Evolutionary conservation across 1,140 invertebrate genomes (phyloP).

Genomic region (Drosophila simulans): DNA sequence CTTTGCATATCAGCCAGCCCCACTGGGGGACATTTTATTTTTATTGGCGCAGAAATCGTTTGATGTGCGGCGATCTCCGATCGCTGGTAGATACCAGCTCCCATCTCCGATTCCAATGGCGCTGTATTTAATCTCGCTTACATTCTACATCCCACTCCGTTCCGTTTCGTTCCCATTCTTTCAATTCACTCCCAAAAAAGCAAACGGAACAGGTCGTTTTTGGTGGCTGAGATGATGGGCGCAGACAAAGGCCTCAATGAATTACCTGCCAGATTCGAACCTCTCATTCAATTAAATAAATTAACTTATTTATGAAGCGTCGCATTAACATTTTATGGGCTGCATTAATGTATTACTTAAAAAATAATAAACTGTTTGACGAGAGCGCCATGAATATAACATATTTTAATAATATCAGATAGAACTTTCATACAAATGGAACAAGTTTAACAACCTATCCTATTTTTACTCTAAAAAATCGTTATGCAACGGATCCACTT

Average conservation of each 20-base stretch:
- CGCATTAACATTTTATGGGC: constrained; percentile 31
- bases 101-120: constrained; percentile 5
- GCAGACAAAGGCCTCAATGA: constrained; percentile 39
- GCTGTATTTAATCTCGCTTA: constrained; percentile 40
- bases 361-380: neutral
- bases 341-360: constrained; percentile 26
- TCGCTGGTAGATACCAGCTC: neutral
- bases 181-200: constrained; percentile 35
- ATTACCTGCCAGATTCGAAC: constrained; percentile 22
- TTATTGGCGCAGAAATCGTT: constrained; percentile 79
- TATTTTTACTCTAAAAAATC: too few species aligned
- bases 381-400: too few species aligned
- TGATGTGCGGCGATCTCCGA: constrained; percentile 68
- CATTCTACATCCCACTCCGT: constrained; percentile 45
- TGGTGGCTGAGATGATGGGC: constrained; percentile 21
- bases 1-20: constrained; percentile 78
- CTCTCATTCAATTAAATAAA: constrained; percentile 43
- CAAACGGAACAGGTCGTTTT: constrained; percentile 39
- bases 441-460: too few species aligned
- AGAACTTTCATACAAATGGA: too few species aligned
- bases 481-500: too few species aligned
- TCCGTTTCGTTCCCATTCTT: constrained; percentile 23
- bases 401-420: too few species aligned
- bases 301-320: constrained; percentile 40
- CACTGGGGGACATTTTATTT: constrained; percentile 79